Percentiles rank a stretch among this genome's conserved stretches.
These are phyloP conservation scores for Drosophila meridiana DNA, from an alignment of 2,888 invertebrate genomes.

Conservation along the genomic window DNA sequence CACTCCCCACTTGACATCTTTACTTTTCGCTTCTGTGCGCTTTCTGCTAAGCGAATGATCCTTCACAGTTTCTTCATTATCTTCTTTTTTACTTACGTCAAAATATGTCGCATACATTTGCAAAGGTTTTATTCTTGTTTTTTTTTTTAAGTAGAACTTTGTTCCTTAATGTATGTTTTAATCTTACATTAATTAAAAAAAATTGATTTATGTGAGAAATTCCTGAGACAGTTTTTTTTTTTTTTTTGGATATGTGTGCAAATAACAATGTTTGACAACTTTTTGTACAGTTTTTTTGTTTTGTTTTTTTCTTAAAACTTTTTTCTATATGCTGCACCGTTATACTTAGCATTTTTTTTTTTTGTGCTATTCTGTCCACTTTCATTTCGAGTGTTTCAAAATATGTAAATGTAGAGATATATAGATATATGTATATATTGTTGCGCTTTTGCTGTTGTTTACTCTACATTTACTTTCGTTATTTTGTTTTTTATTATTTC, in stretches of 20 bases:
- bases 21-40: neutral
- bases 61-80: neutral
- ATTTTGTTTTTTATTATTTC: slow-evolving; percentile 12
- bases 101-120: slow-evolving; percentile 6
- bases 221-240: slow-evolving; percentile 80
- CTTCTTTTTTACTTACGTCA: slow-evolving; percentile 7
- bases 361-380: neutral
- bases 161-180: slow-evolving; percentile 45
- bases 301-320: slow-evolving; percentile 25
- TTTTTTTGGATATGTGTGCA: slow-evolving; percentile 83
- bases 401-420: neutral
- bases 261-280: slow-evolving; percentile 81
- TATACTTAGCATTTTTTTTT: neutral
- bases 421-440: neutral
- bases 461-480: neutral
- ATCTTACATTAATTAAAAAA: slow-evolving; percentile 12
- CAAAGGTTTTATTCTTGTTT: slow-evolving; percentile 6
- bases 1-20: neutral
- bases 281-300: slow-evolving; percentile 15
- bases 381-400: slow-evolving; percentile 7
- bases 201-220: slow-evolving; percentile 63
- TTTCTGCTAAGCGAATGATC: neutral
- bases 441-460: neutral
- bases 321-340: slow-evolving; percentile 11
- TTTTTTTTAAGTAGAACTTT: slow-evolving; percentile 41